A percentile compares a stretch with the other conserved stretches of the same genome.
These are phyloP conservation scores for Calidris pygmaea DNA, from an alignment of 2,113 vertebrate genomes.

Conservation along the genomic window DNA sequence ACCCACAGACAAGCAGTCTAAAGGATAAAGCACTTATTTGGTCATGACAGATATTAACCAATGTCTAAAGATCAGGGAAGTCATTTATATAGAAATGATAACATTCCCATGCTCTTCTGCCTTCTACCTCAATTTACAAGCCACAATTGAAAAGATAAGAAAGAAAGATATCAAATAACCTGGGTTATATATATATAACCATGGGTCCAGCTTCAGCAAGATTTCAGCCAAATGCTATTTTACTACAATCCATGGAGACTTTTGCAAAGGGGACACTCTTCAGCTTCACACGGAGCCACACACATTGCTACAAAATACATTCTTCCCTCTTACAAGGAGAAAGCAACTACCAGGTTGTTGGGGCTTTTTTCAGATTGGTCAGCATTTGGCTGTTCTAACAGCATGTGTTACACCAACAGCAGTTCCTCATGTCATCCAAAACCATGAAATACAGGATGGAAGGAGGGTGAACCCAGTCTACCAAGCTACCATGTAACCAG, in stretches of 20 bases:
- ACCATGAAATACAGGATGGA: rapidly evolving
- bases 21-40: background rate
- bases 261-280: background rate
- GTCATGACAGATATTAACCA: background rate
- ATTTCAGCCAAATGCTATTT: background rate
- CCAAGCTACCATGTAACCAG: rapidly evolving
- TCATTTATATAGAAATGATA: background rate
- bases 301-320: background rate
- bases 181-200: background rate
- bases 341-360: background rate
- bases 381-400: background rate
- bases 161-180: background rate
- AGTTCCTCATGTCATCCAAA: background rate
- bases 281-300: background rate
- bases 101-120: background rate
- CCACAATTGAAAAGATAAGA: background rate
- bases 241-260: background rate
- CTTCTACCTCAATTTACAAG: background rate
- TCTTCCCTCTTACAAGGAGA: background rate
- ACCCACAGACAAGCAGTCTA: background rate
- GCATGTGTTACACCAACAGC: background rate
- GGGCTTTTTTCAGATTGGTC: background rate
- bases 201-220: background rate
- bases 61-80: background rate
- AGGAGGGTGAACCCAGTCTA: background rate